These are phyloP conservation scores for Aradophagus sp. DNA, from an alignment of 1,140 invertebrate genomes.

Conservation along the genomic window DNA sequence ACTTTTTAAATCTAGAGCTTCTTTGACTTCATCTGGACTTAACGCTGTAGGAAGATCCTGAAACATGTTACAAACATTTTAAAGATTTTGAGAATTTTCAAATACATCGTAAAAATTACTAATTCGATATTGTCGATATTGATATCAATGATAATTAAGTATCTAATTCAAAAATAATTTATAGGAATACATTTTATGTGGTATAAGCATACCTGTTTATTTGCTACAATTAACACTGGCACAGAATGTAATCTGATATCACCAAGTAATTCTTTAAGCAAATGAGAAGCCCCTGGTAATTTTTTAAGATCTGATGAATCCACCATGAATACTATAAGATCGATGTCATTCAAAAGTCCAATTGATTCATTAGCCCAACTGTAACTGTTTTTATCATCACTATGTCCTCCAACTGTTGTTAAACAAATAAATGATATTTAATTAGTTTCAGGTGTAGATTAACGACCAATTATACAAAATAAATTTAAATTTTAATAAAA, in stretches of 20 bases:
- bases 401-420: conserved; percentile 71
- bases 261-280: conserved; percentile 69
- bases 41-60: conserved; percentile 66
- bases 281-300: conserved; percentile 63
- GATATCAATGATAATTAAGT: no score
- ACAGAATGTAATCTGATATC: conserved; percentile 68
- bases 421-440: no score
- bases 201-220: conserved; percentile 75
- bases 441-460: no score
- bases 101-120: no score
- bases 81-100: no score
- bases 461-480: no score
- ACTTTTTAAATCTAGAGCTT: conserved; percentile 69
- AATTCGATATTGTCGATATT: no score
- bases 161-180: no score
- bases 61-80: conserved; percentile 18
- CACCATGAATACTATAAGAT: conserved; percentile 74
- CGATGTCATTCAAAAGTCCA: conserved; percentile 75
- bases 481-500: no score
- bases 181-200: no score
- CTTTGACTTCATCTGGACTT: conserved; percentile 65
- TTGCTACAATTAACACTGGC: conserved; percentile 71
- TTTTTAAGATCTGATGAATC: conserved; percentile 69
- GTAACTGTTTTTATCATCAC: conserved; percentile 65
- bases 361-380: no score